phyloP scores from a whole-genome alignment of 2,113 vertebrate species.

The Kryptolebias marmoratus region DNA sequence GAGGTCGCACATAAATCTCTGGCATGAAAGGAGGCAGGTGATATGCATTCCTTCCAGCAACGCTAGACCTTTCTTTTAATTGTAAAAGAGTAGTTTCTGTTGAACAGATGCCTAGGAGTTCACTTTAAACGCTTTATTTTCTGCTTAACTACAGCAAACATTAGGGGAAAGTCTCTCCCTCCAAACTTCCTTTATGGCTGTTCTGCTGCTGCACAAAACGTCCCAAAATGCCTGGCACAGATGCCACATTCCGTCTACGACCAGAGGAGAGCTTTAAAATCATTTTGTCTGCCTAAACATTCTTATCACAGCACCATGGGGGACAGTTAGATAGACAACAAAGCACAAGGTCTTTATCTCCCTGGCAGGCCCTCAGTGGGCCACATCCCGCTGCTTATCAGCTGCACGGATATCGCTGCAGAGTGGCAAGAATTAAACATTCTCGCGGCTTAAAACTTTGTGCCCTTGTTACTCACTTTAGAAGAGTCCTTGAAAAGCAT shows the following conservation, averaged over 20 bases:
- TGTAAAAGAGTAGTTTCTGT: background rate
- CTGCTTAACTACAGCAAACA: slow-evolving; percentile 11
- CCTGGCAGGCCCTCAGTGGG: slow-evolving; percentile 58
- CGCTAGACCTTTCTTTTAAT: slow-evolving; percentile 10
- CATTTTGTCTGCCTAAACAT: slow-evolving; percentile 62
- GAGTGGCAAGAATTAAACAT: slow-evolving; percentile 66
- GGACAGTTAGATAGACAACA: slow-evolving; percentile 73
- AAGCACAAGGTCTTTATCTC: slow-evolving; percentile 75
- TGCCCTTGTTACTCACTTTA: slow-evolving; percentile 30
- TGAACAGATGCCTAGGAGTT: slow-evolving; percentile 6
- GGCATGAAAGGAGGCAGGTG: background rate
- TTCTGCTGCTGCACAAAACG: slow-evolving; percentile 36
- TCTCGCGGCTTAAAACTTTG: slow-evolving; percentile 61
- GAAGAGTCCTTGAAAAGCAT: slow-evolving; percentile 33
- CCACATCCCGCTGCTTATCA: slow-evolving; percentile 68
- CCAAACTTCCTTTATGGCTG: slow-evolving; percentile 5
- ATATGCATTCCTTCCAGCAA: background rate
- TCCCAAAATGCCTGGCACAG: slow-evolving; percentile 37
- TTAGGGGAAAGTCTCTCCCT: slow-evolving; percentile 19
- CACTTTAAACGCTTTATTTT: slow-evolving; percentile 24
- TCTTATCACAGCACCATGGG: slow-evolving; percentile 73
- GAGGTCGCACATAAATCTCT: too few species aligned
- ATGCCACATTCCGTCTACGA: slow-evolving; percentile 30
- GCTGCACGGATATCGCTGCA: slow-evolving; percentile 51
- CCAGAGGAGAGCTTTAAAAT: slow-evolving; percentile 45